Conservation (phyloP, 92 coral and sea anemone species). For the Anthopleura xanthogrammica region DNA sequence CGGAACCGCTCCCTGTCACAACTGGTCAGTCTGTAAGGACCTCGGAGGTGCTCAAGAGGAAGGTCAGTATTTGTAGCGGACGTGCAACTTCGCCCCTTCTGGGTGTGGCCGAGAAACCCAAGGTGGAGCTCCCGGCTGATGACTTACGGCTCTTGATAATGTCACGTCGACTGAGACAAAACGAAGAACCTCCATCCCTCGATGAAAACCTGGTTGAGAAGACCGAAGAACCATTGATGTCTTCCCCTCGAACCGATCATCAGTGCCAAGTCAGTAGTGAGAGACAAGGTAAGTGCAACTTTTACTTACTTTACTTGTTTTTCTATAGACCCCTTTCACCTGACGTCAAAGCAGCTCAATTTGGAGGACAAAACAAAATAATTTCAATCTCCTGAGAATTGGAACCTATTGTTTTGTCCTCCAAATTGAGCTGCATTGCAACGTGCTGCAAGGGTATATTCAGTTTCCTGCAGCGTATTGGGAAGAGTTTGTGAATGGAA, state of each 20-base stretch:
- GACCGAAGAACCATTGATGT: background rate
- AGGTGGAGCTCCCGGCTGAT: constrained; percentile 17
- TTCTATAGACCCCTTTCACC: background rate
- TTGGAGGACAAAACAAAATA: too few species aligned
- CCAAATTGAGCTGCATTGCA: too few species aligned
- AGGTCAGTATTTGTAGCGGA: constrained; percentile 17
- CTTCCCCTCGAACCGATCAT: background rate
- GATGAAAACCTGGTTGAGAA: background rate
- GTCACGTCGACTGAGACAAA: constrained; percentile 21
- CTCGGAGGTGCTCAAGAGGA: constrained; percentile 7
- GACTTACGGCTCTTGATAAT: constrained; percentile 16
- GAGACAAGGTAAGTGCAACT: background rate
- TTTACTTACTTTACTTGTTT: background rate
- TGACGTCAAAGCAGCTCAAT: too few species aligned
- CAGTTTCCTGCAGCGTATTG: background rate
- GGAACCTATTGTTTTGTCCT: too few species aligned
- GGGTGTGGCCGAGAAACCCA: constrained; percentile 7
- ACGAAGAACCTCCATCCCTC: background rate
- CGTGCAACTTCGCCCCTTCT: constrained; percentile 13
- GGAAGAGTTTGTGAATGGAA: too few species aligned
- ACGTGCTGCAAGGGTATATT: too few species aligned
- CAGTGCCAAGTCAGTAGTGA: background rate
- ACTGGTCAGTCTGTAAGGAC: background rate
- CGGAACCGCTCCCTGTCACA: background rate
- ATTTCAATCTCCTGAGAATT: too few species aligned